A percentile compares a stretch with the other conserved stretches of the same genome.
Evolutionary conservation across 2,797 vertebrate genomes (phyloP).

Genomic region (Dipus sagitta): DNA sequence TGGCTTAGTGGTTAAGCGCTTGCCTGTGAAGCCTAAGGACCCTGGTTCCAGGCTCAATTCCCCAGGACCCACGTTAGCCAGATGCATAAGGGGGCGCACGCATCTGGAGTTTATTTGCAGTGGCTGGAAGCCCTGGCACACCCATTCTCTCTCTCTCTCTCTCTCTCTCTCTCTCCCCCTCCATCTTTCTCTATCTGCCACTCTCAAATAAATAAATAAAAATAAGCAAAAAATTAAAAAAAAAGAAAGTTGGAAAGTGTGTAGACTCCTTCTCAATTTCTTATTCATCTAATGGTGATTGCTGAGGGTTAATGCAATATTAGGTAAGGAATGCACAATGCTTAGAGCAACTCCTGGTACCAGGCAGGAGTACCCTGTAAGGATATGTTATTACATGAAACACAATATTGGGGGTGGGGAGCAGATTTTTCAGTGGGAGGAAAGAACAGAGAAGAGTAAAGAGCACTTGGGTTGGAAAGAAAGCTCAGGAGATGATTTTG

Average conservation of each 20-base stretch:
- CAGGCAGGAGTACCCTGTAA: not conserved
- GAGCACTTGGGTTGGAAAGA: not conserved
- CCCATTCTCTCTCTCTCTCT: too few species aligned
- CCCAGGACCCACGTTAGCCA: too few species aligned
- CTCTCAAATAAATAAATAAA: too few species aligned
- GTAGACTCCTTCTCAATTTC: not conserved
- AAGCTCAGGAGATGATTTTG: not conserved
- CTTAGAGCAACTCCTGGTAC: not conserved
- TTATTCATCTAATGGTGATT: slow-evolving; percentile 3
- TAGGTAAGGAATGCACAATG: not conserved
- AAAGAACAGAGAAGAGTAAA: not conserved
- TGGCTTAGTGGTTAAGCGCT: too few species aligned
- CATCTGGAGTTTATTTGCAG: too few species aligned
- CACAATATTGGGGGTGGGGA: not conserved
- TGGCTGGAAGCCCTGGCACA: too few species aligned
- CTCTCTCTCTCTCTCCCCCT: too few species aligned
- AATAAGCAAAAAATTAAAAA: too few species aligned
- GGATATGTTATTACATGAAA: not conserved
- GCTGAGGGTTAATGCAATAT: not conserved
- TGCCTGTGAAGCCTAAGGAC: too few species aligned
- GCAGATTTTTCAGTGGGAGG: not conserved
- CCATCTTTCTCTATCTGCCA: too few species aligned
- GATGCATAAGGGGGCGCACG: too few species aligned
- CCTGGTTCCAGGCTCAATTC: too few species aligned
- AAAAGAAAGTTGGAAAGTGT: not conserved